Base-by-base conservation (phyloP, 1,140 invertebrate genomes). In the Drosophila lowei region DNA sequence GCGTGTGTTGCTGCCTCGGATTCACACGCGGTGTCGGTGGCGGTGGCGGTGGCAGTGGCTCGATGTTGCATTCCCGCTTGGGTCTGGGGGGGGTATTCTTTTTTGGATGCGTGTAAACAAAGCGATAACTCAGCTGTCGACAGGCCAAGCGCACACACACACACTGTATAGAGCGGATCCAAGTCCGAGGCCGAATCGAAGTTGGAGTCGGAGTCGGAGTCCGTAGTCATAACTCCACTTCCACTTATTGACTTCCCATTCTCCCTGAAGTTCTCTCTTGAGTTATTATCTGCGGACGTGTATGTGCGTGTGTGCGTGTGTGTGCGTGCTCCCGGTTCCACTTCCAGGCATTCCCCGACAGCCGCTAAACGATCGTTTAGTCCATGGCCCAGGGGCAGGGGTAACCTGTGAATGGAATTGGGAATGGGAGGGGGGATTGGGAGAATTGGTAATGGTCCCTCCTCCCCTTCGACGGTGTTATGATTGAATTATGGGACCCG, bases 291-390 rank as follows among this genome's bases (percentile, higher is more conserved):
- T 73, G 70, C 67, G 67, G 70, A 72, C 70, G 70, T 62, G 68
- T 43, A 42, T 44, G 67, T 72, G 70, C 50, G 70, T 23, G 5
- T 3, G 23, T 23, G 23, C 5, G 23, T 23, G 68, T 49, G 54
- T 56, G 67, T 72, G 70, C 57, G 70, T 72, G 70, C 34, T 50
- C 47, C 56, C 38, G 61, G 64, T 49, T 53, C 41, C 55, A 38
- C 41, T 15, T 60, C n/a, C 43, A 41, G 18, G 30, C 21, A 8
- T 42, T 56, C 23, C 16, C 54, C 43, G 59, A 38, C 18, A 59
- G 44, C 56, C 72, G 72, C 74, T 86, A 86, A 85, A 77, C 81
- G 81, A 85, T 85, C 81, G 81, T 66, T 85, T 80, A 80, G 73
- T 56, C 73, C 62, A 63, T 75, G 79, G 60, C 59, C 68, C 64